Evolutionary conservation across 2,888 invertebrate species (phyloP).

Genomic region (Cheilosia variabilis): DNA sequence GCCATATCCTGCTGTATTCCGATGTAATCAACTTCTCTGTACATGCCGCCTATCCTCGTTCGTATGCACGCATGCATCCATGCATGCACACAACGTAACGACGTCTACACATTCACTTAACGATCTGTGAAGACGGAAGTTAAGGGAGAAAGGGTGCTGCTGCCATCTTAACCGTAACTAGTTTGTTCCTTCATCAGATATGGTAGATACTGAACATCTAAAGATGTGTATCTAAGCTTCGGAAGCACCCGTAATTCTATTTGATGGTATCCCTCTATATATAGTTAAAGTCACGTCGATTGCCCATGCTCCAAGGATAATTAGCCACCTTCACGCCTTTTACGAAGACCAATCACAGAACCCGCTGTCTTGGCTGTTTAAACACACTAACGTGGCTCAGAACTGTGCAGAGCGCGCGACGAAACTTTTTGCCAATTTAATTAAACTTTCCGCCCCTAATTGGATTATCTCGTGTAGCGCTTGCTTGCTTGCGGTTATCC

Average conservation of each 20-base stretch:
- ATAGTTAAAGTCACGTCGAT: constrained; percentile 40
- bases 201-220: not conserved
- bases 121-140: constrained; percentile 32
- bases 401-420: constrained; percentile 39
- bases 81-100: constrained; percentile 46
- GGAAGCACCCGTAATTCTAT: constrained; percentile 34
- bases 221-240: constrained; percentile 46
- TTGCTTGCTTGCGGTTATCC: constrained; percentile 59
- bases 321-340: constrained; percentile 51
- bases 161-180: constrained; percentile 21
- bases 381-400: not conserved
- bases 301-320: constrained; percentile 32
- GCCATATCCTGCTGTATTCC: constrained; percentile 48
- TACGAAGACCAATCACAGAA: constrained; percentile 23
- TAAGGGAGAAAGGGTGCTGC: constrained; percentile 1
- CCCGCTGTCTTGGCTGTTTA: constrained; percentile 11
- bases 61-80: constrained; percentile 19
- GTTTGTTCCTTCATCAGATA: constrained; percentile 8
- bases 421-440: constrained; percentile 68
- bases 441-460: constrained; percentile 69
- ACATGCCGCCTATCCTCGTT: not conserved
- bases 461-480: constrained; percentile 67
- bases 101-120: constrained; percentile 45
- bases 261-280: not conserved
- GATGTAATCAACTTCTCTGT: constrained; percentile 58